Percentiles rank a stretch among this genome's conserved stretches.
These are phyloP conservation scores for Oegoconia quadripuncta DNA, from an alignment of 2,888 invertebrate species.

Conservation along the genomic window DNA sequence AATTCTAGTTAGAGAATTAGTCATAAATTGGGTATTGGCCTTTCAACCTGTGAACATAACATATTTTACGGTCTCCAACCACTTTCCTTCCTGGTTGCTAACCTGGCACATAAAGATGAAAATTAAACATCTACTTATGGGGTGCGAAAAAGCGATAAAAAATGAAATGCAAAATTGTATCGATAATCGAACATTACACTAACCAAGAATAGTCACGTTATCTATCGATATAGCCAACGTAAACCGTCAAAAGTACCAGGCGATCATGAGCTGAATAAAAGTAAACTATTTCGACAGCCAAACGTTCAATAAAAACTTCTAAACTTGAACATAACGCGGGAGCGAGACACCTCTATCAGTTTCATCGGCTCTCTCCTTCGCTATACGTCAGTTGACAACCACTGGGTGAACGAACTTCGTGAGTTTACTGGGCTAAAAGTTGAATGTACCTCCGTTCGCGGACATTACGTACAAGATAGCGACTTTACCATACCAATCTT, in stretches of 20 bases:
- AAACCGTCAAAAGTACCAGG: conserved; percentile 73
- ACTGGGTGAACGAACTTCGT: conserved; percentile 77
- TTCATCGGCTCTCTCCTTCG: conserved; percentile 51
- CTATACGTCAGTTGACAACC: conserved; percentile 77
- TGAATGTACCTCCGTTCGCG: conserved; percentile 79
- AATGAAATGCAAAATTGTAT: too few species aligned
- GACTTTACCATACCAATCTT: conserved; percentile 66
- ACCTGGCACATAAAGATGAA: conserved; percentile 7
- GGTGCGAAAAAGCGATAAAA: conserved; percentile 5
- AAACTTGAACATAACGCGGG: conserved; percentile 61
- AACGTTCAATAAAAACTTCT: conserved; percentile 70
- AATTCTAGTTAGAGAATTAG: conserved; percentile 7
- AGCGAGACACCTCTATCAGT: conserved; percentile 57
- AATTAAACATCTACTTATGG: conserved; percentile 4
- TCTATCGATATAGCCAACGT: conserved; percentile 73
- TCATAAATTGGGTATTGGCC: conserved; percentile 6
- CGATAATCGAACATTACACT: conserved; percentile 32
- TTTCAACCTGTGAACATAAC: conserved; percentile 5
- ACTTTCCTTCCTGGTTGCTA: conserved; percentile 10
- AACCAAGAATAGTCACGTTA: conserved; percentile 46
- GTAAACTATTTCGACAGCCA: conserved; percentile 70
- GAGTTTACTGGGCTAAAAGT: conserved; percentile 81
- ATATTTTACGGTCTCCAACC: conserved; percentile 9
- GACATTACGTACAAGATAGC: conserved; percentile 80
- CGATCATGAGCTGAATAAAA: conserved; percentile 57